Evolutionary conservation across 2,797 vertebrate genomes (phyloP).

Genomic region (Margarornis squamiger): DNA sequence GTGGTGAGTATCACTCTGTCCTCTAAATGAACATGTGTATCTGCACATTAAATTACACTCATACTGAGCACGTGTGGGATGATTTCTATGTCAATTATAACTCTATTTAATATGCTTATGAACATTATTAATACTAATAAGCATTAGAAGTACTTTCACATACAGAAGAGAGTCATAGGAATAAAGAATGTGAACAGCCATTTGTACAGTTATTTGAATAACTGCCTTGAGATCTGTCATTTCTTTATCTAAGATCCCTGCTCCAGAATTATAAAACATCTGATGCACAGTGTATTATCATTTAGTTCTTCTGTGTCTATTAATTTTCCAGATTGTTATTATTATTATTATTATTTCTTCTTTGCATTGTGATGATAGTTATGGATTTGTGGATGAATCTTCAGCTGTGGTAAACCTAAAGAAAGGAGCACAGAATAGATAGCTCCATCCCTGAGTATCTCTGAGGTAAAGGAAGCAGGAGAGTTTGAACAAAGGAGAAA

Average conservation of each 20-base stretch:
- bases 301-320: background rate
- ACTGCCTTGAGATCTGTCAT: background rate
- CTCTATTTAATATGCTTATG: background rate
- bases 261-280: background rate
- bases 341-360: background rate
- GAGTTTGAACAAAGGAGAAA: background rate
- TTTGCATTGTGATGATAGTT: background rate
- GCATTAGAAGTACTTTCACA: background rate
- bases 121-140: background rate
- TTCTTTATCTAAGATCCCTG: background rate
- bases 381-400: background rate
- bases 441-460: background rate
- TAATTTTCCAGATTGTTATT: background rate
- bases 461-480: background rate
- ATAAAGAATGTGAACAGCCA: background rate
- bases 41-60: background rate
- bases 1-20: background rate
- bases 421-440: background rate
- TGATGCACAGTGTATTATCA: background rate
- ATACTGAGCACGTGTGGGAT: background rate
- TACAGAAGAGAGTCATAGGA: background rate
- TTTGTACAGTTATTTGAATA: background rate
- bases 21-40: background rate
- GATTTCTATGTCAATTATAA: background rate
- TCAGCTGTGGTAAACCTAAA: background rate